Conservation (phyloP, 2,888 invertebrate genomes). For the Beris chalybata region DNA sequence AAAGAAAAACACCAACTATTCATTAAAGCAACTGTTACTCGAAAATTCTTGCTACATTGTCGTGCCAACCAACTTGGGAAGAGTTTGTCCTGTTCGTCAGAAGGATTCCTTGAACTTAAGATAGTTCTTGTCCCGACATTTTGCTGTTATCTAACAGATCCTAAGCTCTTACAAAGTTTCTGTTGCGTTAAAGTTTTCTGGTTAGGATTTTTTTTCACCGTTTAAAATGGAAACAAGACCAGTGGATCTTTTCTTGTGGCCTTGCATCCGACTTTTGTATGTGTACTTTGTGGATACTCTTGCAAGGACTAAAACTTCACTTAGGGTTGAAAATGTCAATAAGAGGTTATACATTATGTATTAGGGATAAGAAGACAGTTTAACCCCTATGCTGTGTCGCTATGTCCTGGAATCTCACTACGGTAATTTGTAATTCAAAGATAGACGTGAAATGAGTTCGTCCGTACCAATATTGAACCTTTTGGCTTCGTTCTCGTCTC, state of each 20-base stretch:
- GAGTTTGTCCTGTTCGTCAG: slow-evolving; percentile 2
- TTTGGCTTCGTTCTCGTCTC: too few species aligned
- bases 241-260: not conserved
- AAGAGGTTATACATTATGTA: too few species aligned
- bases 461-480: too few species aligned
- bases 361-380: too few species aligned
- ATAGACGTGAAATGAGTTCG: too few species aligned
- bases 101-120: slow-evolving; percentile 14
- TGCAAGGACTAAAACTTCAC: too few species aligned
- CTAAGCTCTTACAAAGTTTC: slow-evolving; percentile 21
- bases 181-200: slow-evolving; percentile 17
- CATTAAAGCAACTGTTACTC: slow-evolving; percentile 16
- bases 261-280: slow-evolving; percentile 3
- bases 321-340: too few species aligned
- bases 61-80: not conserved
- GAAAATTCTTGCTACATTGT: slow-evolving; percentile 10
- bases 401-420: too few species aligned
- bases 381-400: too few species aligned
- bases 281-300: not conserved
- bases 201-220: not conserved
- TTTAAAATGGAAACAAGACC: not conserved
- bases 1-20: not conserved
- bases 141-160: slow-evolving; percentile 19
- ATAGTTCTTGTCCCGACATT: slow-evolving; percentile 14
- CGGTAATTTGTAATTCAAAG: too few species aligned